A percentile compares a stretch with the other conserved stretches of the same genome.
phyloP scores from a whole-genome alignment of 2,888 invertebrate genomes.

The Drosophila meridionalis region DNA sequence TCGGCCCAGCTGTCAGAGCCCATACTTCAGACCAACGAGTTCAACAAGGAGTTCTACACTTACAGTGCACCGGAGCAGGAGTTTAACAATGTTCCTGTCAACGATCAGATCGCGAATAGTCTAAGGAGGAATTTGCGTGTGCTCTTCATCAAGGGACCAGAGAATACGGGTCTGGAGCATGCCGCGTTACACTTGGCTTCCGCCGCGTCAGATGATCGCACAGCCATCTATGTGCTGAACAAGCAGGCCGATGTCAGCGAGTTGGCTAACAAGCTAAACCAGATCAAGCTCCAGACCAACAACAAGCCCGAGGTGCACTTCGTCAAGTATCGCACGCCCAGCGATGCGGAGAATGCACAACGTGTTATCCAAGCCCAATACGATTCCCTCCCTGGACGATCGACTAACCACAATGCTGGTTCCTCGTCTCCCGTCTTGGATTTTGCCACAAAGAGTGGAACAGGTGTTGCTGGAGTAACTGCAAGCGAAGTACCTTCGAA shows the following conservation, averaged over 20 bases:
- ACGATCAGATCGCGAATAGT: slow-evolving; percentile 61
- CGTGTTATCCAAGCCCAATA: slow-evolving; percentile 81
- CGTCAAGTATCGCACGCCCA: slow-evolving; percentile 82
- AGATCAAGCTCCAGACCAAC: slow-evolving; percentile 56
- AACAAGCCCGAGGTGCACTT: slow-evolving; percentile 82
- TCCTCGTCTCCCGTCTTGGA: slow-evolving; percentile 73
- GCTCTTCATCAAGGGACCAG: slow-evolving; percentile 84
- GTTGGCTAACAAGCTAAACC: slow-evolving; percentile 73
- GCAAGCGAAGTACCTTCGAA: slow-evolving; percentile 49
- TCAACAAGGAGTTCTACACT: slow-evolving; percentile 77
- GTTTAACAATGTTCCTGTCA: slow-evolving; percentile 61
- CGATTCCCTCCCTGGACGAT: slow-evolving; percentile 73
- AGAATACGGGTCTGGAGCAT: slow-evolving; percentile 78
- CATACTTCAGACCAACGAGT: slow-evolving; percentile 52
- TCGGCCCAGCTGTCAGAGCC: slow-evolving; percentile 56
- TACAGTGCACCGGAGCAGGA: slow-evolving; percentile 82
- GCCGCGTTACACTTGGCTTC: slow-evolving; percentile 79
- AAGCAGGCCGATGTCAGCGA: slow-evolving; percentile 80
- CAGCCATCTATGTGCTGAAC: slow-evolving; percentile 80
- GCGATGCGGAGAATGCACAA: slow-evolving; percentile 82
- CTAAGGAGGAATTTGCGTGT: slow-evolving; percentile 80
- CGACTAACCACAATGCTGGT: slow-evolving; percentile 71
- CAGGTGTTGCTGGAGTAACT: slow-evolving; percentile 9
- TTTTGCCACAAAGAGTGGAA: slow-evolving; percentile 64
- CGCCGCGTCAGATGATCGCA: slow-evolving; percentile 78